Base-by-base conservation (phyloP, 1,140 invertebrate species). In the Psix sp. region DNA sequence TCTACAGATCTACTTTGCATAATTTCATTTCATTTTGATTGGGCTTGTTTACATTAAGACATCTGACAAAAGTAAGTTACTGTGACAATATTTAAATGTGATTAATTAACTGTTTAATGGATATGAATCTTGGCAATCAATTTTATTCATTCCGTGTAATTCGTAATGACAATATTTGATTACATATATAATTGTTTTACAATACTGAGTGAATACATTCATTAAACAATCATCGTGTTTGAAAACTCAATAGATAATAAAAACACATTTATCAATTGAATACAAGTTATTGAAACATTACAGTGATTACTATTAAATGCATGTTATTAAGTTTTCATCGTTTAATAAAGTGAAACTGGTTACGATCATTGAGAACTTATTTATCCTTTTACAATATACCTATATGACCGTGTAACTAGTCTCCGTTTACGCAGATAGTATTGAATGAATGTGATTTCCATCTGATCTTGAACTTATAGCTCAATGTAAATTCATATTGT, bases 21-120 rank as follows among this genome's bases (percentile, higher is more conserved):
- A 67, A 49, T 67, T 67, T 67, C 59, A 67, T 67, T 67, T 67
- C 63, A 57, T 52, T 59, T 59, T 6, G 17, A 13, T 45, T 26
- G 21, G 51, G 26, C n/a, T 57, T 67, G 63, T 59, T 51, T 51
- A 59, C 52, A 67, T 67, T 57, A 57, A 51, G 57, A 67, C 51
- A 67, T 51, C 63, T 43, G 35, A n/a, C n/a, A n/a, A n/a, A n/a
- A n/a, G n/a, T n/a, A n/a, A n/a, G n/a, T n/a, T n/a, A n/a, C n/a
- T n/a, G n/a, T n/a, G n/a, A n/a, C n/a, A 39, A 40, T 35, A 11
- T 17, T 31, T 17, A 3, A n/a, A 26, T 5, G 42, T 15, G 56
- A 60, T 60, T 51, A 31, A 63, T 63, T 51, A 21, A 36, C 26
- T 17, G 40, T 63, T 51, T 36, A 51, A 14, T 36, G 13, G 26